Evolutionary conservation across 1,140 invertebrate genomes (phyloP), one percentile per base, ranked within the genome.

Genomic region (Drosophila repletoides): DNA sequence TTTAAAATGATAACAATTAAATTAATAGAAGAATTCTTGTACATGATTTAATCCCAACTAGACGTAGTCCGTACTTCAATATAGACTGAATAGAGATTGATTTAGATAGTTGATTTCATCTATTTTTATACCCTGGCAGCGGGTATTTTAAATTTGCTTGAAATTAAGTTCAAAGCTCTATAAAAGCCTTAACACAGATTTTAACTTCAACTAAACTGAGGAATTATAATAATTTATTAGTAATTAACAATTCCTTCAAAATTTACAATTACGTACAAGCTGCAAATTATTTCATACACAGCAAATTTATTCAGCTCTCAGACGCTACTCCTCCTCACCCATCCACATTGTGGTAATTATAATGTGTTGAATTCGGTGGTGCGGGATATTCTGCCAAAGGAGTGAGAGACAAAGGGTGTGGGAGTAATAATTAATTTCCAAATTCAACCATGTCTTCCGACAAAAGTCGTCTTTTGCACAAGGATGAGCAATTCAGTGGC

Each of bases 371-470:
- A n/a, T n/a, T n/a, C n/a, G n/a, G n/a, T n/a, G n/a, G n/a, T 12
- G 14, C 1, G 17, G 24, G 21, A 9, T 7, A 5, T 29, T 6
- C 17, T 12, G 22, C 31, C 12, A 29, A 28, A 41, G 31, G 17
- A 38, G 4, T 19, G 1, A n/a, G n/a, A n/a, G n/a, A 0, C 3
- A 41, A 41, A 10, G 9, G 5, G n/a, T 26, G n/a, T 2, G 21
- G 19, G 24, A 6, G 17, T 12, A 34, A 29, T 69, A 69, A 69
- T 69, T 69, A 64, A 64, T 69, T 69, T 69, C 21, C 48, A 15
- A 24, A 46, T 24, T 53, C 28, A 43, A 22, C 28, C 45, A 29
- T 33, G 24, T 33, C 29, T n/a, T n/a, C n/a, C n/a, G n/a, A n/a
- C n/a, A n/a, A n/a, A n/a, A n/a, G n/a, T n/a, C n/a, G n/a, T n/a